These are phyloP conservation scores for Datnioides undecimradiatus DNA, from an alignment of 2,113 vertebrate genomes.

Conservation along the genomic window DNA sequence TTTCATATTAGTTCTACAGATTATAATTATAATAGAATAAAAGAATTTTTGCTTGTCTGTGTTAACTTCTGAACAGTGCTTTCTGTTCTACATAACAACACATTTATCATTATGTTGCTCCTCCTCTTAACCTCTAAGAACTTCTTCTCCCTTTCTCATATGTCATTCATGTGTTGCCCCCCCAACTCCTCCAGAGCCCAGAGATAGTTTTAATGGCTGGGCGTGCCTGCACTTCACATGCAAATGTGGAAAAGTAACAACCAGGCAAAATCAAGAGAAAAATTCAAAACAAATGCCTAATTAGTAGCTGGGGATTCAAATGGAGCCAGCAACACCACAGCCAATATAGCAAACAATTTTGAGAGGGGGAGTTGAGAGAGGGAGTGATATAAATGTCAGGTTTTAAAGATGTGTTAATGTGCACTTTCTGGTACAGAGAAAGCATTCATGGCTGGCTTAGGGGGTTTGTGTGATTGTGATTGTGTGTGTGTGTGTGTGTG, in stretches of 20 bases:
- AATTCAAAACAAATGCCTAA: slow-evolving; percentile 79
- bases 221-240: slow-evolving; percentile 67
- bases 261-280: slow-evolving; percentile 61
- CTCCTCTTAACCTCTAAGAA: slow-evolving; percentile 34
- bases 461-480: slow-evolving; percentile 12
- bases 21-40: too few relatives aligned
- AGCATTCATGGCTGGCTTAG: slow-evolving; percentile 40
- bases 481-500: slow-evolving; percentile 30
- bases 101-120: slow-evolving; percentile 28
- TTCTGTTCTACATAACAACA: slow-evolving; percentile 30
- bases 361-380: slow-evolving; percentile 28
- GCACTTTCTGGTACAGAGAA: slow-evolving; percentile 60
- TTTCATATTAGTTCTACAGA: slow-evolving; percentile 11
- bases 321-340: slow-evolving; percentile 60
- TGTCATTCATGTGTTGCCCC: slow-evolving; percentile 53
- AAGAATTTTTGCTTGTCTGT: neutral
- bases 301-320: slow-evolving; percentile 76
- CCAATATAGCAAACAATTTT: slow-evolving; percentile 60
- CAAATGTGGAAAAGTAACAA: slow-evolving; percentile 73
- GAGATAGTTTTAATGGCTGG: slow-evolving; percentile 67
- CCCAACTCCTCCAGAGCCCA: slow-evolving; percentile 24
- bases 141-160: slow-evolving; percentile 24
- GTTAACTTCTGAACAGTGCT: slow-evolving; percentile 1
- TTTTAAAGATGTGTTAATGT: slow-evolving; percentile 74
- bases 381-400: slow-evolving; percentile 61